A percentile compares a stretch with the other conserved stretches of the same genome.
Evolutionary conservation across 2,888 invertebrate genomes (phyloP).

Genomic region (Caenorhabditis sp.): DNA sequence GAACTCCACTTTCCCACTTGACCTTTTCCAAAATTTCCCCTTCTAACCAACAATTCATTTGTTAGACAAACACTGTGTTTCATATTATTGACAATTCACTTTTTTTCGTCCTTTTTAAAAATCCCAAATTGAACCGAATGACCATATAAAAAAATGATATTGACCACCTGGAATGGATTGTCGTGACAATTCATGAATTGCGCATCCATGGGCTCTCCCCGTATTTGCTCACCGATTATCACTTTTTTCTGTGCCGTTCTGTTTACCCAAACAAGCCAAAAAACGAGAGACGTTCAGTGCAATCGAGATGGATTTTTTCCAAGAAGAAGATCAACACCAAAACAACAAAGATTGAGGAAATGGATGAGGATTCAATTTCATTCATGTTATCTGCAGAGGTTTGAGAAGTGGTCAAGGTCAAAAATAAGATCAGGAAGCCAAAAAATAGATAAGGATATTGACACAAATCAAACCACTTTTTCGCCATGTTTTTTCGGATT

Average conservation of each 20-base stretch:
- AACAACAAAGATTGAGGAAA: conserved; percentile 31
- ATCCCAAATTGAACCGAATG: conserved; percentile 43
- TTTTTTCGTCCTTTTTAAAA: conserved; percentile 6
- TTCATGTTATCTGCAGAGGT: neutral
- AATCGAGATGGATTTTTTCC: conserved; percentile 27
- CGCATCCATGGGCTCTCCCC: conserved; percentile 43
- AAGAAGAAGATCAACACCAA: conserved; percentile 52
- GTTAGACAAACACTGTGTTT: neutral
- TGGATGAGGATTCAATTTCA: neutral
- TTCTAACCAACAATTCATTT: neutral
- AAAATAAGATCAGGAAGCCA: neutral
- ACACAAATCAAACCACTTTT: neutral
- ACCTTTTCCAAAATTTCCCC: neutral
- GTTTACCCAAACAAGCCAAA: conserved; percentile 53
- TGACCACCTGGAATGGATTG: neutral
- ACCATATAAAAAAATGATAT: conserved; percentile 28
- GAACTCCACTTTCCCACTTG: too few species aligned
- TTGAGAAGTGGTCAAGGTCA: conserved; percentile 7
- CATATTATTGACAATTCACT: conserved; percentile 20
- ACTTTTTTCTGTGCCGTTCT: conserved; percentile 52
- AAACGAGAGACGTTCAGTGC: conserved; percentile 26
- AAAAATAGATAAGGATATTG: neutral
- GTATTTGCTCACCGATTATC: conserved; percentile 59
- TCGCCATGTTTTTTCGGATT: too few species aligned
- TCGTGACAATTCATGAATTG: conserved; percentile 62